Percentiles rank a stretch among this genome's conserved stretches.
These are phyloP conservation scores for Campopleginae sp. DNA, from an alignment of 2,888 invertebrate genomes.

Conservation along the genomic window DNA sequence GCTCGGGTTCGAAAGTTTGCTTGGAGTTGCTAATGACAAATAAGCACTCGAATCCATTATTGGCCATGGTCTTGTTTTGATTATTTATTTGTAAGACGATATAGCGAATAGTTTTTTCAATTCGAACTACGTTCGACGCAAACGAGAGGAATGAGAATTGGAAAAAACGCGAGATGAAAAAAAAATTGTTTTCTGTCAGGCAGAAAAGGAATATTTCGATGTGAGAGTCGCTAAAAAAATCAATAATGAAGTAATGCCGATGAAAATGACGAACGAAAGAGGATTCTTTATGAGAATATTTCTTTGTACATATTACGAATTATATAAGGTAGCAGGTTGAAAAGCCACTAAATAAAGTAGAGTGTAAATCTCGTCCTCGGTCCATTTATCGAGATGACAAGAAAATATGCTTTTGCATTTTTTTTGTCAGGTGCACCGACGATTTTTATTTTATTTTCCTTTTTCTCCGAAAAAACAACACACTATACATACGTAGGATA, in stretches of 20 bases:
- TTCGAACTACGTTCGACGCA: constrained; percentile 34
- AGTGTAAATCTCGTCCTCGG: constrained; percentile 60
- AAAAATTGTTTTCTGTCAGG: constrained; percentile 6
- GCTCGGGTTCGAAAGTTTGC: constrained; percentile 3
- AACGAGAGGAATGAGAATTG: constrained; percentile 7
- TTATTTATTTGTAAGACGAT: constrained; percentile 77
- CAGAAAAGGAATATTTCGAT: neutral
- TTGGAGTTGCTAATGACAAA: constrained; percentile 17
- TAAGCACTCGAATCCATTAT: constrained; percentile 32
- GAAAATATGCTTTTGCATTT: constrained; percentile 56
- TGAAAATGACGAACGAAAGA: constrained; percentile 53
- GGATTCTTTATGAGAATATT: constrained; percentile 67
- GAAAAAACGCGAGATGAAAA: neutral
- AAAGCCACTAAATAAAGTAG: constrained; percentile 53
- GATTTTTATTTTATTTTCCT: constrained; percentile 52
- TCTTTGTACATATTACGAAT: constrained; percentile 76
- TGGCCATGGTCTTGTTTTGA: constrained; percentile 68
- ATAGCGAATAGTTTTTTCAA: constrained; percentile 69
- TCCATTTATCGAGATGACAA: constrained; percentile 38
- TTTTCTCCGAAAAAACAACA: neutral
- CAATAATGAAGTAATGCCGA: constrained; percentile 10
- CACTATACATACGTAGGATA: constrained; percentile 17
- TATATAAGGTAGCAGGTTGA: constrained; percentile 64
- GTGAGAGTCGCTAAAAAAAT: constrained; percentile 19
- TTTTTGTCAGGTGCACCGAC: constrained; percentile 42